These are phyloP conservation scores for Ennomos erosarius DNA, from an alignment of 2,888 invertebrate species.

Conservation along the genomic window DNA sequence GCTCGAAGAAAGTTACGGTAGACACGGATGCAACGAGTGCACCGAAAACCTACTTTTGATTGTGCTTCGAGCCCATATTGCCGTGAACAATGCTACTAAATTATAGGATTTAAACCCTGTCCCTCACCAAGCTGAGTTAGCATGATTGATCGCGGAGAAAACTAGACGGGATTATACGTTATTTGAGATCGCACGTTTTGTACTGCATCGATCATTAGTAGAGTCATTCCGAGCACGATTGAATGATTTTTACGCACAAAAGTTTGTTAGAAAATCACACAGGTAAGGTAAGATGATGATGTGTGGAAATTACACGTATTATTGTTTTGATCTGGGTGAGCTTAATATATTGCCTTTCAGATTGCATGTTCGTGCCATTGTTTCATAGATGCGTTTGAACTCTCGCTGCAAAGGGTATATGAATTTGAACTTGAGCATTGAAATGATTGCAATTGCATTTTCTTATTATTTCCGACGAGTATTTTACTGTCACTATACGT, in stretches of 20 bases:
- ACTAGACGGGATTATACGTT: constrained; percentile 69
- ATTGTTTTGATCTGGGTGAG: constrained; percentile 55
- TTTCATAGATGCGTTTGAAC: constrained; percentile 47
- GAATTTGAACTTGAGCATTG: constrained; percentile 17
- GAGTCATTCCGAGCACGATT: constrained; percentile 65
- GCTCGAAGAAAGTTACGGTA: constrained; percentile 59
- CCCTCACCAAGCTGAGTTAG: constrained; percentile 76
- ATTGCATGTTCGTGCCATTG: constrained; percentile 58
- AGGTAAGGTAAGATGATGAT: constrained; percentile 52
- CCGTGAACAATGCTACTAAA: constrained; percentile 74
- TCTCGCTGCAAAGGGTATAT: constrained; percentile 38
- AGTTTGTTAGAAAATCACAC: constrained; percentile 56
- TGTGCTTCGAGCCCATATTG: constrained; percentile 58
- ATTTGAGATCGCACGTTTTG: constrained; percentile 71
- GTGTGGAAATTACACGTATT: constrained; percentile 67
- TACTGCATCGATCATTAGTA: constrained; percentile 63
- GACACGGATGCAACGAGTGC: constrained; percentile 64
- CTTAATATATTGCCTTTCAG: constrained; percentile 56
- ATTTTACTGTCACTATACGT: background rate
- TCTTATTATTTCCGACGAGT: constrained; percentile 13
- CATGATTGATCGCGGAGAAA: constrained; percentile 81
- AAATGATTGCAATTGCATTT: constrained; percentile 15
- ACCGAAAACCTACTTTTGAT: constrained; percentile 79
- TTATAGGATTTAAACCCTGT: constrained; percentile 76
- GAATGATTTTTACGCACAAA: constrained; percentile 59